Percentiles rank a stretch among this genome's conserved stretches.
phyloP scores from a whole-genome alignment of 2,888 invertebrate genomes.

The Eutolmus rufibarbis region DNA sequence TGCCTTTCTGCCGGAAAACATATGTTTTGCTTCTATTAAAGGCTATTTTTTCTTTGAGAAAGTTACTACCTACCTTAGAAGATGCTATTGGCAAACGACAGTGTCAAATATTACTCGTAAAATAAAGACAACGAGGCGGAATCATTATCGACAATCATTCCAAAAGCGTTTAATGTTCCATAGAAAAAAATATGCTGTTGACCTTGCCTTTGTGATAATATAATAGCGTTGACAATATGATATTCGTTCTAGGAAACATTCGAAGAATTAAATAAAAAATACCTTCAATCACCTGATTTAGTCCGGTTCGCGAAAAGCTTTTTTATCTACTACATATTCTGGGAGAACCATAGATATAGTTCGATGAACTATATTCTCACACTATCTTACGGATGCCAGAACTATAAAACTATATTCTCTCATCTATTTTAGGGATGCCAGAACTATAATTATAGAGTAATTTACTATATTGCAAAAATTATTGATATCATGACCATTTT shows the following conservation, averaged over 20 bases:
- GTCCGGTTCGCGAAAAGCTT: neutral
- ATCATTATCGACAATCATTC: neutral
- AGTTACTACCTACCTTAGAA: neutral
- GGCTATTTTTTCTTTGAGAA: neutral
- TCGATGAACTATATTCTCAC: no score
- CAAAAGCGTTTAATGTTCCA: neutral
- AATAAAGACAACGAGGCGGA: neutral
- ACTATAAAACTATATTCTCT: no score
- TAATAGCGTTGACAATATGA: neutral
- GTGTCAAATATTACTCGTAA: neutral
- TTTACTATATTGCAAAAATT: no score
- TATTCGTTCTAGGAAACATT: neutral
- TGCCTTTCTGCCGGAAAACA: neutral
- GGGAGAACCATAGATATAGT: no score
- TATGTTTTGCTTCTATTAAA: neutral
- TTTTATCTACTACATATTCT: no score
- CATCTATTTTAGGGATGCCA: no score
- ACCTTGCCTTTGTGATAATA: neutral
- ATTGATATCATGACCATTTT: no score
- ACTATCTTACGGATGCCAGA: no score
- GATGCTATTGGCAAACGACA: neutral
- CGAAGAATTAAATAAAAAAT: neutral
- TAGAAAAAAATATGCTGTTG: neutral
- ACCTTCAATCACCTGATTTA: neutral
- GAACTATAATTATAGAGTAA: no score